Conservation (phyloP, 2,888 invertebrate genomes). For the Spatulosminthurus flaviceps region DNA sequence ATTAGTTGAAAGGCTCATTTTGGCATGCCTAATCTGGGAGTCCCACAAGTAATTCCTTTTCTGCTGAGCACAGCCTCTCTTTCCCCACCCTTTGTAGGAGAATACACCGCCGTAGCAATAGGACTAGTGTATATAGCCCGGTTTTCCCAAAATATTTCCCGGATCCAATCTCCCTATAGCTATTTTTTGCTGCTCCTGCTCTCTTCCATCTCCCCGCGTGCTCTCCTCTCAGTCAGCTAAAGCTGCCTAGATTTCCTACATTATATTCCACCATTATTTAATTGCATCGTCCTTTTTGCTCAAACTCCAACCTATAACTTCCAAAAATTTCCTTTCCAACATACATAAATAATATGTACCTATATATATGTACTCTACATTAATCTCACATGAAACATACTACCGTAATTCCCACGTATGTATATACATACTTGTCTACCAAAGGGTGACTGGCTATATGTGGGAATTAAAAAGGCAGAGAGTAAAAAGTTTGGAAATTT, state of each 20-base stretch:
- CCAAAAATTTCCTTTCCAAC: background rate
- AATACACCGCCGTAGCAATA: background rate
- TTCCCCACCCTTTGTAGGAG: slow-evolving; percentile 31
- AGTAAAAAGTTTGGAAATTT: too few relatives aligned
- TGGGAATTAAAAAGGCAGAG: too few relatives aligned
- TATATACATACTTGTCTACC: too few relatives aligned
- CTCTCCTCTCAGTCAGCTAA: background rate
- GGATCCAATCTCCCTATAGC: slow-evolving; percentile 13
- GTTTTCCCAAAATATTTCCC: slow-evolving; percentile 10
- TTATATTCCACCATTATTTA: slow-evolving; percentile 35
- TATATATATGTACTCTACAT: background rate
- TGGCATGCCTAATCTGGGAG: slow-evolving; percentile 62
- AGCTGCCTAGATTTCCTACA: background rate
- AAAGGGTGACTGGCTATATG: too few relatives aligned
- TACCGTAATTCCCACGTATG: too few relatives aligned
- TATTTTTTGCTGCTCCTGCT: slow-evolving; percentile 23
- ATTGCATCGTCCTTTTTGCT: slow-evolving; percentile 26
- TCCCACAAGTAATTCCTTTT: slow-evolving; percentile 63
- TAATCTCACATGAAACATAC: too few relatives aligned
- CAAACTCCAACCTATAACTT: background rate
- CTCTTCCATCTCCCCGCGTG: background rate
- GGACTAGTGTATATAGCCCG: background rate
- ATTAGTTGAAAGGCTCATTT: slow-evolving; percentile 64
- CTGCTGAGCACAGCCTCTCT: slow-evolving; percentile 56
- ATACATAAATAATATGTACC: background rate